These are phyloP conservation scores for Pseudoips prasinana DNA, from an alignment of 2,888 invertebrate genomes.

Conservation along the genomic window DNA sequence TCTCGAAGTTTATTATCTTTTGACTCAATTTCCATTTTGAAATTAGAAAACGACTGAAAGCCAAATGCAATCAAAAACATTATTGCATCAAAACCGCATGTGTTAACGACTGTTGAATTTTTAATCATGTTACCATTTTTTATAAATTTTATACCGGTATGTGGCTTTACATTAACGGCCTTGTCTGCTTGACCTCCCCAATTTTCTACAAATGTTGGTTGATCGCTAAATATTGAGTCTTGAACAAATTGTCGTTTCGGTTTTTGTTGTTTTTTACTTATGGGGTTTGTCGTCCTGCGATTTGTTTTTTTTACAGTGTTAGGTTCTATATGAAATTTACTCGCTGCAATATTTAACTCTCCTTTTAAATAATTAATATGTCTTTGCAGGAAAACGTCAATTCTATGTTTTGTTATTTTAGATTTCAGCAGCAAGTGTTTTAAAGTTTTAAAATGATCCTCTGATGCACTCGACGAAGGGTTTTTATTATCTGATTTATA, in stretches of 20 bases:
- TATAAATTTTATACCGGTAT: slow-evolving; percentile 14
- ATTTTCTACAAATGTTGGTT: slow-evolving; percentile 16
- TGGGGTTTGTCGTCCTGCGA: slow-evolving; percentile 12
- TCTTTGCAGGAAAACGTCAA: slow-evolving; percentile 14
- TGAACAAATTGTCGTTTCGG: slow-evolving; percentile 13
- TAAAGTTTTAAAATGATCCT: slow-evolving; percentile 15
- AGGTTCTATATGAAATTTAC: slow-evolving; percentile 12
- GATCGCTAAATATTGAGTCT: slow-evolving; percentile 15
- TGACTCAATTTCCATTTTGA: slow-evolving; percentile 13
- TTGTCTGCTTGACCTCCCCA: slow-evolving; percentile 15
- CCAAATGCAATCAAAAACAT: slow-evolving; percentile 13
- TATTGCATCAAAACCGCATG: slow-evolving; percentile 14
- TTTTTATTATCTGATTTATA: slow-evolving; percentile 13
- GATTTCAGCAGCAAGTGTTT: slow-evolving; percentile 13
- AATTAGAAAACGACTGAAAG: slow-evolving; percentile 10
- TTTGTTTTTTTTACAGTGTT: slow-evolving; percentile 13
- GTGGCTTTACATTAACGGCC: slow-evolving; percentile 15
- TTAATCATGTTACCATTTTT: slow-evolving; percentile 11
- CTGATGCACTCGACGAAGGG: slow-evolving; percentile 15
- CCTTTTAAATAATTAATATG: slow-evolving; percentile 15
- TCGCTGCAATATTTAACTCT: slow-evolving; percentile 14
- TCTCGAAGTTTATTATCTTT: slow-evolving; percentile 13
- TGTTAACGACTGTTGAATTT: slow-evolving; percentile 10
- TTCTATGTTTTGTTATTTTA: slow-evolving; percentile 14
- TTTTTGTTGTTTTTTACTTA: slow-evolving; percentile 13